Evolutionary conservation across 37 sponge, comb jelly and placozoan species (phyloP).

Genomic region (Cliona cf. orientalis): DNA sequence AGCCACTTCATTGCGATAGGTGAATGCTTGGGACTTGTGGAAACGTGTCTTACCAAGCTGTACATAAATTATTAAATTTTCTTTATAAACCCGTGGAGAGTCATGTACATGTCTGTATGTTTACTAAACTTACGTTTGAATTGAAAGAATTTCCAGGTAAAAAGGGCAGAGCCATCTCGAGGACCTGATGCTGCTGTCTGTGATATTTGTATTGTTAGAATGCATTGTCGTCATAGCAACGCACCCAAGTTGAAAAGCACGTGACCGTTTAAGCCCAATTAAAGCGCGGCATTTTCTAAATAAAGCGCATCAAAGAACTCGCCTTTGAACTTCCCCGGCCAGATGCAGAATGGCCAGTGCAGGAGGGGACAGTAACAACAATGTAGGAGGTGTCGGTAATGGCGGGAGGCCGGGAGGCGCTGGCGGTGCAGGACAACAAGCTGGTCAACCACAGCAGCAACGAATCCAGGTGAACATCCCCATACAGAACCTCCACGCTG

Average conservation of each 20-base stretch:
- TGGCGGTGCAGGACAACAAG: no score
- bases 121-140: constrained; percentile 73
- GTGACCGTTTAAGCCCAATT: background rate
- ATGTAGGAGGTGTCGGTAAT: background rate
- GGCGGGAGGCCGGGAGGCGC: no score
- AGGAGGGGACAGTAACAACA: background rate
- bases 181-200: background rate
- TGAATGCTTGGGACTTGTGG: constrained; percentile 95
- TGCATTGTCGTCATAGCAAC: constrained; percentile 20
- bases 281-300: background rate
- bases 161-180: constrained; percentile 88
- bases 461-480: background rate
- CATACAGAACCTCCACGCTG: constrained; percentile 1
- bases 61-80: background rate
- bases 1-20: constrained; percentile 81
- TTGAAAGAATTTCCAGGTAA: constrained; percentile 93
- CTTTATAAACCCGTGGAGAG: background rate
- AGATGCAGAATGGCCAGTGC: constrained; percentile 29
- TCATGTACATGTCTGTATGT: background rate
- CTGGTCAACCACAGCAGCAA: background rate
- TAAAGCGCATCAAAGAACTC: constrained; percentile 1
- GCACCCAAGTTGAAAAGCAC: background rate
- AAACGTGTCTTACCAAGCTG: constrained; percentile 85
- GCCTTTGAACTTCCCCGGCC: background rate
- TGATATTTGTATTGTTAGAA: background rate